A percentile compares a stretch with the other conserved stretches of the same genome.
Evolutionary conservation across 2,797 vertebrate genomes (phyloP).

Genomic region (Benthosema pterotum): DNA sequence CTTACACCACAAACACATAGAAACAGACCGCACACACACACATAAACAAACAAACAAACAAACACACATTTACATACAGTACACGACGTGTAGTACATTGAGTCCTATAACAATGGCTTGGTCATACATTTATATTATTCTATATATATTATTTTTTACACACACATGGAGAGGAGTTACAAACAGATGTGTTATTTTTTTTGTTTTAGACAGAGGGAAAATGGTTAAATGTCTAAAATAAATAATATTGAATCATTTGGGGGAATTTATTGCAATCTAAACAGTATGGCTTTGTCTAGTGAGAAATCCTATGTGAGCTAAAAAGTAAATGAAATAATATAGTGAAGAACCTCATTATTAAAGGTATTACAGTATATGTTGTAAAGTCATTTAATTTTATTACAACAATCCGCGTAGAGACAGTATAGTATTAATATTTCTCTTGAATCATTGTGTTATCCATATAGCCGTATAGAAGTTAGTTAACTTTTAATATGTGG

Average conservation of each 20-base stretch:
- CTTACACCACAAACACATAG: constrained; percentile 59
- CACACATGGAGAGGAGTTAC: constrained; percentile 59
- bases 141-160: constrained; percentile 47
- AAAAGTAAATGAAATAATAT: constrained; percentile 20
- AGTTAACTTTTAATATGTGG: too few relatives aligned
- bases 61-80: constrained; percentile 53
- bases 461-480: too few relatives aligned
- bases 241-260: constrained; percentile 59
- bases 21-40: constrained; percentile 56
- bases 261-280: constrained; percentile 95
- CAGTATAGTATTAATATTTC: too few relatives aligned
- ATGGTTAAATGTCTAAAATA: constrained; percentile 52
- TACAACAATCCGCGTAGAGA: too few relatives aligned
- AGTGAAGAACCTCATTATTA: constrained; percentile 27
- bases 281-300: constrained; percentile 98
- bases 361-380: constrained; percentile 41
- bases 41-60: constrained; percentile 34
- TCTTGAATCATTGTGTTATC: too few relatives aligned
- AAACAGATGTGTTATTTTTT: constrained; percentile 52
- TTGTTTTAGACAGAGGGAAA: constrained; percentile 66
- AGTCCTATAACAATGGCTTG: constrained; percentile 71
- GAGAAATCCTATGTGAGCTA: constrained; percentile 83
- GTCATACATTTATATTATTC: constrained; percentile 53
- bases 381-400: too few relatives aligned
- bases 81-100: constrained; percentile 48